A percentile compares a stretch with the other conserved stretches of the same genome.
Evolutionary conservation across 2,113 vertebrate genomes (phyloP).

Genomic region (Phrynosoma platyrhinos): DNA sequence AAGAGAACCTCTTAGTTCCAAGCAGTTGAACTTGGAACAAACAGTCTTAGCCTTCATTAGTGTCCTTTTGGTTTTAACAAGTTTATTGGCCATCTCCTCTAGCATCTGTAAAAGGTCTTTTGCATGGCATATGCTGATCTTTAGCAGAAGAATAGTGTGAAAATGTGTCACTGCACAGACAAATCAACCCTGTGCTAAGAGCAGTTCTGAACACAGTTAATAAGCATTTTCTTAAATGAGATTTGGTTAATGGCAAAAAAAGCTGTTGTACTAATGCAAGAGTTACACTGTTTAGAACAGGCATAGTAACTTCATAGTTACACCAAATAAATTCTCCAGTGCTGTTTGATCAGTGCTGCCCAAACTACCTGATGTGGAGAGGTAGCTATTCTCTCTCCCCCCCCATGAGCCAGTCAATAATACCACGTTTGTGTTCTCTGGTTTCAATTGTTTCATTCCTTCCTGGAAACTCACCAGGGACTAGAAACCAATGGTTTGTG

Average conservation of each 20-base stretch:
- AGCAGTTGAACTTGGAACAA: background rate
- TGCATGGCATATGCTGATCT: background rate
- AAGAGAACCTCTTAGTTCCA: background rate
- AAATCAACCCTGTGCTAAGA: slow-evolving; percentile 10
- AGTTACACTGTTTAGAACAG: background rate
- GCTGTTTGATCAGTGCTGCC: background rate
- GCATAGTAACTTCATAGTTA: background rate
- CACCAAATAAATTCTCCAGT: background rate
- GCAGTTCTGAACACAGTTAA: slow-evolving; percentile 3
- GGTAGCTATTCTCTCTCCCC: no score
- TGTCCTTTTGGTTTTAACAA: background rate
- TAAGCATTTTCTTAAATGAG: background rate
- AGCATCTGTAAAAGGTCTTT: background rate
- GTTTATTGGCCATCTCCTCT: background rate
- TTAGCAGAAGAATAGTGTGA: background rate
- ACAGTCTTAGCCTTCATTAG: background rate
- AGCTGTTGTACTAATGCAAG: background rate
- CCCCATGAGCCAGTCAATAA: no score
- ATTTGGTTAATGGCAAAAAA: background rate
- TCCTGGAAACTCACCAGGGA: no score
- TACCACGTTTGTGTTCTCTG: no score
- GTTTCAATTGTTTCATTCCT: no score
- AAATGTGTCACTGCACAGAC: slow-evolving; percentile 6
- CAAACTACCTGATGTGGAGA: no score
- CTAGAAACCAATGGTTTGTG: no score